Evolutionary conservation across 2,888 invertebrate species (phyloP), one percentile per base, ranked within the genome.

Genomic region (Neoscelio sp.): DNA sequence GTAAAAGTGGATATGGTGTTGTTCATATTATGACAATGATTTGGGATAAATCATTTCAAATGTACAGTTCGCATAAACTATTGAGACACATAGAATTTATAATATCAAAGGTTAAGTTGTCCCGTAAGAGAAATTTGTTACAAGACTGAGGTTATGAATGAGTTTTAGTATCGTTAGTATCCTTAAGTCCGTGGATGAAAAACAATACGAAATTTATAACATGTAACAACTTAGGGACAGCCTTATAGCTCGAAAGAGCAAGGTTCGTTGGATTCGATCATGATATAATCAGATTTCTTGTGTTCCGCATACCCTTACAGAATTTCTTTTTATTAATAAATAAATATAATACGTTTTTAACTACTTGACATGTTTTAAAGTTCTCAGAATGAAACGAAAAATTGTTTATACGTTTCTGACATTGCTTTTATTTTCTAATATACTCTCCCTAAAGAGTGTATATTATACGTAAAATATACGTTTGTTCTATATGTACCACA

Each of bases 41-140:
- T 30, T 40, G 58, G 42, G 38, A 54, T 60, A 68, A 68, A 12
- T 75, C 75, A 62, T 68, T 62, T 28, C 46, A 62, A 76, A 76
- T 33, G 40, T 62, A 50, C 62, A 23, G 5, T 28, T 5, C 33
- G 26, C 12, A 23, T 15, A 38, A 68, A 62, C 30, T 52, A 46
- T 42, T 50, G 56, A 62, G 64, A 68, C 68, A 76, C 62, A 50
- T 50, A 13, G 54, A 54, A 76, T 76, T 68, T 70, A 76, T 76
- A 76, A 75, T 75, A 75, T 62, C 76, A 76, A 70, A 76, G 76
- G 76, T 76, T 76, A 76, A 76, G 62, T 76, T 76, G 68, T 76
- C 76, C 76, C 50, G 70, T 64, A 56, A 70, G 68, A 70, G 76
- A 76, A 70, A 76, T 76, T 76, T 76, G 76, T 76, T 70, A 56